Base-by-base conservation (phyloP, 2,888 invertebrate genomes). In the Chaetoderma sp. region DNA sequence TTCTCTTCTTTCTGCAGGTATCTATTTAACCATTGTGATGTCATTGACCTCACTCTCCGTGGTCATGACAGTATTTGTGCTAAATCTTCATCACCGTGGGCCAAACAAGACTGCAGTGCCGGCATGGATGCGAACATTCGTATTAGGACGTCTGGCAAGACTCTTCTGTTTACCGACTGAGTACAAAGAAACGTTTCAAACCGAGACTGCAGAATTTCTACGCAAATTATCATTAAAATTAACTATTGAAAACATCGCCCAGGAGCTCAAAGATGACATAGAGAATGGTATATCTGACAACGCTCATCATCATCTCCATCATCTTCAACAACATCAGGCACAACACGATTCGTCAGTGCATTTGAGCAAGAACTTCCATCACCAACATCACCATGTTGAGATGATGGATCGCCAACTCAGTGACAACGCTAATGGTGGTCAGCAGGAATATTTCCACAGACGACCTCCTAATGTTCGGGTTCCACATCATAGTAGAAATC, bases 1-100 rank as follows among this genome's bases (percentile, higher is more conserved):
- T 60, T 27, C 56, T 18, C 30, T 54, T 69, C 50, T 32, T 49
- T 36, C 68, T 78, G 16, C 77, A 89, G 89, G 89, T 69, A 88
- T 90, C 60, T 90, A 90, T 79, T 79, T 90, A 71, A 90, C 89
- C 1, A 87, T 88, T 13, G 89, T 89, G 39, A 90, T 90, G 90
- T 87, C 88, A 30, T 86, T 90, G 78, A 89, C 89, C n/a, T 89
- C 89, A 32, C 86, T 89, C 63, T 89, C 89, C 4, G 89, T 88
- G 67, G 88, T 89, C 60, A 87, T 88, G 85, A 89, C 89, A 2
- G 89, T 89, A 55, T 85, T 88, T 67, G 90, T 90, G 3, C 83
- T 90, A 21, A 90, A 90, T 78, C 88, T 89, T 62, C 90, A 90
- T 73, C 89, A 90, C 79, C 83, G 89, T 56, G 88, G 88, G 5